Conservation (phyloP, 2,113 vertebrate species). For the Hippopotamus amphibius region DNA sequence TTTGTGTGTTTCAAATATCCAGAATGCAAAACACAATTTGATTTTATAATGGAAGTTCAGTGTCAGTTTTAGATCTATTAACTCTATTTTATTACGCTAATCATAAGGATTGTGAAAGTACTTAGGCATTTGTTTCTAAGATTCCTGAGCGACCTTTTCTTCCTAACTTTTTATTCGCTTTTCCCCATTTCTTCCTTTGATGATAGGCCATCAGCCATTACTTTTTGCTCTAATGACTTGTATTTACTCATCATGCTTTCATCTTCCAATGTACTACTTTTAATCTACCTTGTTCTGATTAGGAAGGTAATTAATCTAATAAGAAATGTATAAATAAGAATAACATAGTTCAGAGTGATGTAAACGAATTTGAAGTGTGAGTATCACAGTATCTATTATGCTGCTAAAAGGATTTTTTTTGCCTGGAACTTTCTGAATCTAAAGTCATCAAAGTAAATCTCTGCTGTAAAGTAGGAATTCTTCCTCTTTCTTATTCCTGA, state of each 20-base stretch:
- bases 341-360: not conserved
- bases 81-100: not conserved
- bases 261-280: not conserved
- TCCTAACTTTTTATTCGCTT: not conserved
- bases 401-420: not conserved
- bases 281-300: not conserved
- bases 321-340: not conserved
- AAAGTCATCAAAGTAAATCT: slow-evolving; percentile 8
- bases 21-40: not conserved
- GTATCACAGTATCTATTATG: not conserved
- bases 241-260: not conserved
- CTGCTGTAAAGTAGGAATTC: not conserved
- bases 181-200: not conserved
- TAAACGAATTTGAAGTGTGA: not conserved
- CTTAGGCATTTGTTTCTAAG: not conserved
- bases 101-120: not conserved
- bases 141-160: not conserved
- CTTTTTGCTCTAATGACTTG: not conserved
- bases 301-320: slow-evolving; percentile 7
- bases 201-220: not conserved
- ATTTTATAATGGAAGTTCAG: slow-evolving; percentile 25
- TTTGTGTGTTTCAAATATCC: not conserved
- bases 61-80: not conserved
- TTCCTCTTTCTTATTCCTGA: not conserved
- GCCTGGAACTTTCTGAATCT: not conserved